phyloP scores from a whole-genome alignment of 2,113 vertebrate species.

The Nycticorax nycticorax region DNA sequence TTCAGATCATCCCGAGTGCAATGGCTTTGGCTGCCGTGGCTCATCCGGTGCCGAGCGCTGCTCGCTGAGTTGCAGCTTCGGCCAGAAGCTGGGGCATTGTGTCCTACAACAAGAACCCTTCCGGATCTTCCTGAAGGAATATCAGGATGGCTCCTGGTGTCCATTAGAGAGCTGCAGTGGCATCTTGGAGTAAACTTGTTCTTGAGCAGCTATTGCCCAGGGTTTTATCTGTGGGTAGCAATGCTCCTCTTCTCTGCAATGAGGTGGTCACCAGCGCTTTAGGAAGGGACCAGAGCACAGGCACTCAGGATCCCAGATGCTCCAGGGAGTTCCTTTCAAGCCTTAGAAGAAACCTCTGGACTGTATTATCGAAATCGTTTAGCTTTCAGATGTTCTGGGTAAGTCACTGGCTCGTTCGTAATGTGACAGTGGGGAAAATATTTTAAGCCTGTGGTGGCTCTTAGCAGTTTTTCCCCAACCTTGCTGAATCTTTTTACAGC shows the following conservation, averaged over 20 bases:
- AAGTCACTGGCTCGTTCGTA: neutral
- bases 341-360: neutral
- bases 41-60: accelerated
- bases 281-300: neutral
- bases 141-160: neutral
- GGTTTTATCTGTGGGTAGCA: neutral
- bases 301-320: neutral
- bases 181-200: neutral
- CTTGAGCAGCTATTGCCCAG: neutral
- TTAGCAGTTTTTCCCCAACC: neutral
- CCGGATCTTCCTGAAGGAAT: neutral
- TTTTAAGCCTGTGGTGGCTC: neutral
- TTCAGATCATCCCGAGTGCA: neutral
- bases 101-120: neutral
- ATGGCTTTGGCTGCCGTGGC: neutral
- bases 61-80: neutral
- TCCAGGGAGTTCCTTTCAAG: neutral
- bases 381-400: neutral
- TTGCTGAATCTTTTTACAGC: neutral
- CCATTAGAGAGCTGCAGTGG: neutral
- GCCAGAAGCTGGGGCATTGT: neutral
- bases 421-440: neutral
- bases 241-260: neutral
- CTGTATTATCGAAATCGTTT: neutral
- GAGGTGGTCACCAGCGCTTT: neutral